Evolutionary conservation across 1,140 invertebrate species (phyloP), one percentile per base, ranked within the genome.

Genomic region (Asobara japonica): DNA sequence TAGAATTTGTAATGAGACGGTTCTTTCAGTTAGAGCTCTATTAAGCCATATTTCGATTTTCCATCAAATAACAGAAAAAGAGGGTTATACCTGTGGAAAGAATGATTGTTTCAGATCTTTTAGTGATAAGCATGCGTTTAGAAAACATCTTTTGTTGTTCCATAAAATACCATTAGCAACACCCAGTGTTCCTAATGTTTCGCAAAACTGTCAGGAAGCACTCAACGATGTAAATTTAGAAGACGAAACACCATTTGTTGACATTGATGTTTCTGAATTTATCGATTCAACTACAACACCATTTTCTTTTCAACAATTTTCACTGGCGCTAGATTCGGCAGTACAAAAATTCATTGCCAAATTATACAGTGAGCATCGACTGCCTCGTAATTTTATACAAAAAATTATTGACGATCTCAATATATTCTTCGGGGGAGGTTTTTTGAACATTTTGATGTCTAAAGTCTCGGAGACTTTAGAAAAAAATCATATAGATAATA

Each of bases 371-470:
- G 48, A 61, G 16, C 48, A 31, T 6, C 36, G 65, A 29, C 27
- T 73, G 16, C 65, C 71, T 7, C 51, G 65, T 62, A 73, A 68
- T 29, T 22, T 68, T 11, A 36, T 73, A 11, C 65, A 73, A 30
- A 68, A 36, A 41, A 41, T 73, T n/a, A 68, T 68, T 56, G 71
- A 62, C 13, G 65, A 73, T 69, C 27, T 69, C n/a, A 60, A 69
- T 4, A 31, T 18, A 13, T 72, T 72, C 51, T 66, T 72, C 25
- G 8, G 31, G 36, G 48, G 30, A 20, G 41, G 56, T 33, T 65
- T 66, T 56, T 13, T 66, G 3, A 18, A 25, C 6, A 27, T 18
- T 11, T 30, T 72, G 3, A 48, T 13, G 18, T 29, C 4, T 33
- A 33, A 33, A 33, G 31, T 33, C 10, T 4, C 4, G 10, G 10